Conservation (phyloP, 2,797 vertebrate genomes). For the Otolemur crassicaudatus region DNA sequence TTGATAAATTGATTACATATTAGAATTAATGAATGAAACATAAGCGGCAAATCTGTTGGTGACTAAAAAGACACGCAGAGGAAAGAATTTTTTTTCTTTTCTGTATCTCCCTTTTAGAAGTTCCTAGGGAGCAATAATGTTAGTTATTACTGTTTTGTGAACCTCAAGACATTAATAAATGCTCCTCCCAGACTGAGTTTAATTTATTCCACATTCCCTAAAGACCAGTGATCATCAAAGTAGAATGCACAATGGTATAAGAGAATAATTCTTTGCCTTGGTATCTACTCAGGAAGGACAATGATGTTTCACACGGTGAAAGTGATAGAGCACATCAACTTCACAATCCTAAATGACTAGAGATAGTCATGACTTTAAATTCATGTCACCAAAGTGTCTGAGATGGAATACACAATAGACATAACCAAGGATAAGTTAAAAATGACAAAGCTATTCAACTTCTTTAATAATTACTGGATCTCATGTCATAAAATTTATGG, state of each 20-base stretch:
- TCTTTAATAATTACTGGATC: background rate
- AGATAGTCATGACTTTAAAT: background rate
- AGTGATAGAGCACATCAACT: background rate
- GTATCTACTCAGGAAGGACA: background rate
- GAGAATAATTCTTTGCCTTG: background rate
- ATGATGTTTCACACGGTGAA: background rate
- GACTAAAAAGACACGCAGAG: background rate
- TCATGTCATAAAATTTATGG: background rate
- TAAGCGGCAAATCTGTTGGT: background rate
- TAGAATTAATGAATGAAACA: background rate
- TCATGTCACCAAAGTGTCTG: background rate
- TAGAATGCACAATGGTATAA: background rate
- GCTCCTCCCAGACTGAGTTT: background rate
- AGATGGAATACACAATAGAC: background rate
- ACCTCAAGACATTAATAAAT: background rate
- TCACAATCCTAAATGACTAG: background rate
- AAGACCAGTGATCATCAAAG: background rate
- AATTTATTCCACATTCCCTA: background rate
- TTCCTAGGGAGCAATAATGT: background rate
- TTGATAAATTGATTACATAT: background rate
- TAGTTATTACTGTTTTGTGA: background rate
- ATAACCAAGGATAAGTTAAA: background rate
- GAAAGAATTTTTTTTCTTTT: background rate
- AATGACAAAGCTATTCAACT: background rate
- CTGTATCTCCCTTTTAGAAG: conserved; percentile 10